Evolutionary conservation across 2,797 vertebrate genomes (phyloP).

Genomic region (Natrix natrix): DNA sequence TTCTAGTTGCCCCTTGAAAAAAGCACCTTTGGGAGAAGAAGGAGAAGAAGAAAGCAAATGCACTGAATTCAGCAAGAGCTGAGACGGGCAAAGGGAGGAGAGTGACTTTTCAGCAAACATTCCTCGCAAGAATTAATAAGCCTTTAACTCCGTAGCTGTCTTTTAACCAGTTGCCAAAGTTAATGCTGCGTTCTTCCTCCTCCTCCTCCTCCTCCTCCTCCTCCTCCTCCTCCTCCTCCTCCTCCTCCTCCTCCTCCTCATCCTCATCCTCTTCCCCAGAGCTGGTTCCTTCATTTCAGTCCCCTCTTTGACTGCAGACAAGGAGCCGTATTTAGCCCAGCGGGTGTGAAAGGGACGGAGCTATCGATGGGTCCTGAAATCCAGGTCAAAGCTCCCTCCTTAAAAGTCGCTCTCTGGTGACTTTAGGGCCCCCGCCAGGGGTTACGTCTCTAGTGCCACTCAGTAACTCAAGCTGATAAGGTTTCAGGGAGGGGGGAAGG

Average conservation of each 20-base stretch:
- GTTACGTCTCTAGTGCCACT: background rate
- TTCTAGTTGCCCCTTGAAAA: no score
- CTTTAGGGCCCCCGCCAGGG: background rate
- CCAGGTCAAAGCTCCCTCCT: background rate
- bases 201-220: no score
- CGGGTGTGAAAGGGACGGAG: background rate
- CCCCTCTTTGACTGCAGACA: background rate
- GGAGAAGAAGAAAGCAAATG: background rate
- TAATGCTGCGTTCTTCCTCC: background rate
- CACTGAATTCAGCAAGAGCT: background rate
- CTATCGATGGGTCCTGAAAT: background rate
- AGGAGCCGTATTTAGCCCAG: background rate
- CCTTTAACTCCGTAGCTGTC: background rate
- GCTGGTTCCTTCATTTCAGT: background rate
- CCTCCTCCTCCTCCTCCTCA: no score
- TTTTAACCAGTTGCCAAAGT: background rate
- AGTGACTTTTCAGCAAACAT: background rate
- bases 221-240: no score
- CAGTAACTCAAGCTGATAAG: conserved; percentile 3
- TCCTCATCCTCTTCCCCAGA: background rate
- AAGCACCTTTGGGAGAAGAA: no score
- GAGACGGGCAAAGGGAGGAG: background rate
- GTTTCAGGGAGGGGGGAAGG: background rate
- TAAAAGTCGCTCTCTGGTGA: background rate
- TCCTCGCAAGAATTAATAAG: background rate